These are phyloP conservation scores for Rhodinocichla rosea DNA, from an alignment of 2,113 vertebrate species.

Conservation along the genomic window DNA sequence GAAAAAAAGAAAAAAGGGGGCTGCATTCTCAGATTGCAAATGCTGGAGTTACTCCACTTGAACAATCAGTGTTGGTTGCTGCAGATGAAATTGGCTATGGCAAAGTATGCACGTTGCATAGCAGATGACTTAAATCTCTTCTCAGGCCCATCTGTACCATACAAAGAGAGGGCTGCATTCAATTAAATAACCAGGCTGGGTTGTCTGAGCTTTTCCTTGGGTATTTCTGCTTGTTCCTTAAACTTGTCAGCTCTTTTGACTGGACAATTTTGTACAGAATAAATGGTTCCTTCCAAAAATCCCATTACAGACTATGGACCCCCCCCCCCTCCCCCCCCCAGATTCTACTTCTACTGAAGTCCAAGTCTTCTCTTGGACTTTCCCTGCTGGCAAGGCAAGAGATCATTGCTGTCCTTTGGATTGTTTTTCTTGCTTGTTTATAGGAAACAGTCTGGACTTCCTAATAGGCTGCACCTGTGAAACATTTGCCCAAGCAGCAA, in stretches of 20 bases:
- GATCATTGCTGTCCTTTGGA: not conserved
- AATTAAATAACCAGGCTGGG: not conserved
- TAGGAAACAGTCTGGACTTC: not conserved
- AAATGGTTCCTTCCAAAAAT: not conserved
- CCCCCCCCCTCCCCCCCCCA: accelerated
- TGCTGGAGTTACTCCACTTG: not conserved
- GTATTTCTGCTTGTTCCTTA: not conserved
- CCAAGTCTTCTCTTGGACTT: not conserved
- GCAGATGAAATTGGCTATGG: not conserved
- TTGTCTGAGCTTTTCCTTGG: not conserved
- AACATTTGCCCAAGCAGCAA: constrained; percentile 8
- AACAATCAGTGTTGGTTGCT: not conserved
- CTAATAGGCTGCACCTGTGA: constrained; percentile 24
- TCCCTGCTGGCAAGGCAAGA: not conserved
- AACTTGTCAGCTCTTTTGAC: not conserved
- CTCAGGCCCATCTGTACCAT: not conserved
- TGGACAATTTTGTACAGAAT: not conserved
- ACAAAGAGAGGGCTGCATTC: not conserved
- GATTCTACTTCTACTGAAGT: not conserved
- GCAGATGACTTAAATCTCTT: not conserved
- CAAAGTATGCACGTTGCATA: not conserved
- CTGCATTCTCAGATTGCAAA: not conserved
- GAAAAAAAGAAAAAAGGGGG: not conserved
- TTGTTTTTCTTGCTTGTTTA: not conserved
- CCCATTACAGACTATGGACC: not conserved